These are phyloP conservation scores for Sialia sialis DNA, from an alignment of 2,113 vertebrate species.

Conservation along the genomic window DNA sequence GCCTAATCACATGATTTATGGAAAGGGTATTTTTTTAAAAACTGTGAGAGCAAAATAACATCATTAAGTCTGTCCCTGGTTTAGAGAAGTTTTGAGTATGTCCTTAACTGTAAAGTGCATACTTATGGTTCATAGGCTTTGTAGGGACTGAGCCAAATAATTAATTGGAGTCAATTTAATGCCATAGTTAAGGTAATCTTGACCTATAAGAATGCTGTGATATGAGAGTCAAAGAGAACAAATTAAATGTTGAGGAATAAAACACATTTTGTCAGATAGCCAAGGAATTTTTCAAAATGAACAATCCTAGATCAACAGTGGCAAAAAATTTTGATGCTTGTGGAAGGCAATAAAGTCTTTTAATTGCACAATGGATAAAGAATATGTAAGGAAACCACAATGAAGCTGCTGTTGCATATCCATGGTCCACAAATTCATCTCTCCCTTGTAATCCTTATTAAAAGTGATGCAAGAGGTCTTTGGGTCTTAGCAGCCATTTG, in stretches of 20 bases:
- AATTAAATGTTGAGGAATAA: background rate
- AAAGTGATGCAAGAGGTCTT: background rate
- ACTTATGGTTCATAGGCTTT: background rate
- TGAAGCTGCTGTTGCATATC: background rate
- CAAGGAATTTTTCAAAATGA: background rate
- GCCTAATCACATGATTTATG: background rate
- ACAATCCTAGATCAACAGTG: background rate
- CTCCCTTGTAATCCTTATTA: background rate
- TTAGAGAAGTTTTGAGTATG: background rate
- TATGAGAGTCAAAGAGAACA: background rate
- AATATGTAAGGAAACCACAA: background rate
- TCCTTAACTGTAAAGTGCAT: background rate
- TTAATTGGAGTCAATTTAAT: background rate
- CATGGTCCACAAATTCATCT: background rate
- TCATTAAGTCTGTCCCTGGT: background rate
- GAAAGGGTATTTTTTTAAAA: background rate
- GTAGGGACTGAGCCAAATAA: background rate
- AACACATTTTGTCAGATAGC: background rate
- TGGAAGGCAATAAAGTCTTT: background rate
- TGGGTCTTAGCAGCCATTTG: background rate
- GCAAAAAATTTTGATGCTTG: background rate
- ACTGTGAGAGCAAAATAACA: background rate
- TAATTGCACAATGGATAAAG: background rate
- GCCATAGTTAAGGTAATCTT: background rate
- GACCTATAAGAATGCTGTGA: background rate